A percentile compares a stretch with the other conserved stretches of the same genome.
Conservation (phyloP, 35 echinoderm and acorn worm species). For the Anneissia japonica region DNA sequence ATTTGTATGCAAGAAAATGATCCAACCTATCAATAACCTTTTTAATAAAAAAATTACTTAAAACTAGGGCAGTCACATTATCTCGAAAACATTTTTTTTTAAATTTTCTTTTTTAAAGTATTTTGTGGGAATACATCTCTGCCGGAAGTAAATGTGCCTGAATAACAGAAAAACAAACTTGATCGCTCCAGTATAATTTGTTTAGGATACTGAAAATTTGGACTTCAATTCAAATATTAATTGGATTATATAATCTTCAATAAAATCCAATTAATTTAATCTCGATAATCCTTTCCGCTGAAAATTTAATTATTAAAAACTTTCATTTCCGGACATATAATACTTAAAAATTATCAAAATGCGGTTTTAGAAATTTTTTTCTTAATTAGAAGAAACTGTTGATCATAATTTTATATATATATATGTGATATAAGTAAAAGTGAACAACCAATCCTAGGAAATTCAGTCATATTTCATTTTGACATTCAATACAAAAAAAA, state of each 20-base stretch:
- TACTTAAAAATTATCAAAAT: background rate
- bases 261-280: background rate
- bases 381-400: background rate
- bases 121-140: too few relatives aligned
- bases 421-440: background rate
- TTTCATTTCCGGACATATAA: background rate
- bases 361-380: background rate
- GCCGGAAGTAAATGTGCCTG: too few relatives aligned
- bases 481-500: too few relatives aligned
- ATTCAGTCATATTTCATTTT: background rate
- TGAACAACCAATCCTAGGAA: background rate
- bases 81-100: too few relatives aligned
- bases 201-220: background rate
- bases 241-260: background rate
- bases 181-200: background rate
- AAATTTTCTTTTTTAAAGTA: too few relatives aligned
- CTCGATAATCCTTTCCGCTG: background rate
- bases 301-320: background rate
- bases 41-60: too few relatives aligned
- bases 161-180: too few relatives aligned
- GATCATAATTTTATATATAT: background rate
- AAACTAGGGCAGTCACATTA: too few relatives aligned
- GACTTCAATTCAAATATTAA: background rate
- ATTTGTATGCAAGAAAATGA: too few relatives aligned
- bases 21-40: too few relatives aligned